A percentile compares a stretch with the other conserved stretches of the same genome.
Evolutionary conservation across 2,797 vertebrate genomes (phyloP).

Genomic region (Spatula clypeata): DNA sequence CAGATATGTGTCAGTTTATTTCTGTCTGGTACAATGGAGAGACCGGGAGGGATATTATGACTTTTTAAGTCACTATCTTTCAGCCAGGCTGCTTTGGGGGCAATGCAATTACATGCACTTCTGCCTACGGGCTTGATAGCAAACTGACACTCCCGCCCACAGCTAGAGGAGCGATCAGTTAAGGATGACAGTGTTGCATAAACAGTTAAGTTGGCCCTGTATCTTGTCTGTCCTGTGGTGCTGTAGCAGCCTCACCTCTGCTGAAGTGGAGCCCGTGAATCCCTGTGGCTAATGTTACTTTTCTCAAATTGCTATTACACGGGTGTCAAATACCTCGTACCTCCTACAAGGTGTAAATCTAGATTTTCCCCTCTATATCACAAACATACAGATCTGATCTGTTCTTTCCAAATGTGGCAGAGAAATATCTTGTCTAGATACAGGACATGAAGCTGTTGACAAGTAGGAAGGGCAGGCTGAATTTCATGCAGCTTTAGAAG

Average conservation of each 20-base stretch:
- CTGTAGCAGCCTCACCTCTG: not conserved
- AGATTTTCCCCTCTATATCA: not conserved
- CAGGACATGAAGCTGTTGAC: not conserved
- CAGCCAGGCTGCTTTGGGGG: not conserved
- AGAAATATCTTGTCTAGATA: not conserved
- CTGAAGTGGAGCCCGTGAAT: fast-evolving
- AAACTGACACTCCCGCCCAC: not conserved
- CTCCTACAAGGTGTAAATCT: not conserved
- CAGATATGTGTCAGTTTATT: not conserved
- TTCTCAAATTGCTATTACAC: not conserved
- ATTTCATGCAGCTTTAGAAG: not conserved
- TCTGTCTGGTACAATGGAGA: not conserved
- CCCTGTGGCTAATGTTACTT: not conserved
- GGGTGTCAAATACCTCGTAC: fast-evolving
- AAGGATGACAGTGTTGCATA: not conserved
- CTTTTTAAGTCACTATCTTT: not conserved
- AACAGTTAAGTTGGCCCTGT: not conserved
- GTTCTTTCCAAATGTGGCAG: not conserved
- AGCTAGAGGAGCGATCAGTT: not conserved
- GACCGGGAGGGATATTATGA: not conserved
- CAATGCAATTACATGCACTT: not conserved
- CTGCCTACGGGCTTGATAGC: not conserved
- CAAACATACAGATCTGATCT: not conserved
- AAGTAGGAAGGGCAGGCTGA: not conserved
- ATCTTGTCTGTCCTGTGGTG: not conserved